These are phyloP conservation scores for Lophius piscatorius DNA, from an alignment of 2,113 vertebrate genomes.

Conservation along the genomic window DNA sequence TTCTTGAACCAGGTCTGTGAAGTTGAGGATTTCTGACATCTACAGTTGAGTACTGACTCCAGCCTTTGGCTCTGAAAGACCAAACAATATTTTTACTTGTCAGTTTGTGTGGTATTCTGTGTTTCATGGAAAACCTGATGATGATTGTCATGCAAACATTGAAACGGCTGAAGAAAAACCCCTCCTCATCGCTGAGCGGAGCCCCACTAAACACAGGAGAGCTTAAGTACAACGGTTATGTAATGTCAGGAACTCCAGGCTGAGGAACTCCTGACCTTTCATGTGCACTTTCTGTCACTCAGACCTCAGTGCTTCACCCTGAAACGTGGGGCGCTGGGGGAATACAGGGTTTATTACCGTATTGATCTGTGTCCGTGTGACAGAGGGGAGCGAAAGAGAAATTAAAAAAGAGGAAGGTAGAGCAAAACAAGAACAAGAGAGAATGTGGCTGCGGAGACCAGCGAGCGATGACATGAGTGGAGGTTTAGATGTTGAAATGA, in stretches of 20 bases:
- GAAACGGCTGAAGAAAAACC: slow-evolving; percentile 55
- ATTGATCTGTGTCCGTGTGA: not conserved
- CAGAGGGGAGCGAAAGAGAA: slow-evolving; percentile 39
- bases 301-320: slow-evolving; percentile 27
- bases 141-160: slow-evolving; percentile 51
- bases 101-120: slow-evolving; percentile 1
- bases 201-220: slow-evolving; percentile 48
- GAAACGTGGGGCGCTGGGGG: slow-evolving; percentile 18
- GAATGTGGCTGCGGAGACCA: not conserved
- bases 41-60: not conserved
- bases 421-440: not conserved
- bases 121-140: slow-evolving; percentile 51
- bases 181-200: slow-evolving; percentile 7
- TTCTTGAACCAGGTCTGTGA: not conserved
- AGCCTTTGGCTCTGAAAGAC: not conserved
- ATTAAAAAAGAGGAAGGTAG: slow-evolving; percentile 4
- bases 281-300: slow-evolving; percentile 43
- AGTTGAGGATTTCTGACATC: not conserved
- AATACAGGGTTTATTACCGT: not conserved
- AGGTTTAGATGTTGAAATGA: too few species aligned
- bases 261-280: slow-evolving; percentile 72
- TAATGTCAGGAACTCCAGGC: slow-evolving; percentile 58
- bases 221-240: slow-evolving; percentile 18
- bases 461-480: too few species aligned
- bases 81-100: slow-evolving; percentile 9